These are phyloP conservation scores for Notolepis coatsorum DNA, from an alignment of 2,797 vertebrate species.

Conservation along the genomic window DNA sequence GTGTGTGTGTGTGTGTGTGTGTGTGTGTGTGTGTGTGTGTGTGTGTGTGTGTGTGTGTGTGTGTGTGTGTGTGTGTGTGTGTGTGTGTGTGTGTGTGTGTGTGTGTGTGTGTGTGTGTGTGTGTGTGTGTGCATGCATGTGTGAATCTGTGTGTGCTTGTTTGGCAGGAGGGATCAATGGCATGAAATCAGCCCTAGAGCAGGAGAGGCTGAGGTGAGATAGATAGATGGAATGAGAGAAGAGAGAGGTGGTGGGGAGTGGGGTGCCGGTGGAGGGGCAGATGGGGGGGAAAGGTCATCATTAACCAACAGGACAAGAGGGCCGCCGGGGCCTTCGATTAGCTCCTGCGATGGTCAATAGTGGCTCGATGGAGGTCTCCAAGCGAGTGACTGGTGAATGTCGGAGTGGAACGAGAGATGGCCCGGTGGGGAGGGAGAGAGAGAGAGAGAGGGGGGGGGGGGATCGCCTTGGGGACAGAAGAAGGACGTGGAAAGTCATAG, in stretches of 20 bases:
- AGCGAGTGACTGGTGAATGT: constrained; percentile 50
- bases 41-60: no score
- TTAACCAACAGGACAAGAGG: constrained; percentile 68
- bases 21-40: no score
- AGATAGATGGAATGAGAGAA: constrained; percentile 31
- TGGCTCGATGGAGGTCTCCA: constrained; percentile 49
- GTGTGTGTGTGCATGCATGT: no score
- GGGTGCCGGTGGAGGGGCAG: not conserved
- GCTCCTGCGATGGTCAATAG: constrained; percentile 56
- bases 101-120: no score
- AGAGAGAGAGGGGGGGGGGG: not conserved
- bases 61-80: no score
- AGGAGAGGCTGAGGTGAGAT: constrained; percentile 32
- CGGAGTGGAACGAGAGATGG: constrained; percentile 37
- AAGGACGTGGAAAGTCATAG: constrained; percentile 29
- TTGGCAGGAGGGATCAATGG: constrained; percentile 62
- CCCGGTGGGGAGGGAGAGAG: constrained; percentile 5
- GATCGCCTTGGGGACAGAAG: constrained; percentile 22
- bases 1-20: no score
- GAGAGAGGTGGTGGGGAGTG: not conserved
- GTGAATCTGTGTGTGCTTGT: not conserved
- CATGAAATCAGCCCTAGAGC: constrained; percentile 42
- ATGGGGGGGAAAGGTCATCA: constrained; percentile 40
- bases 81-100: no score
- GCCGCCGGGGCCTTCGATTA: constrained; percentile 66